Percentiles rank a stretch among this genome's conserved stretches.
These are phyloP conservation scores for Stratiolaelaps scimitus DNA, from an alignment of 1,140 invertebrate genomes.

Conservation along the genomic window DNA sequence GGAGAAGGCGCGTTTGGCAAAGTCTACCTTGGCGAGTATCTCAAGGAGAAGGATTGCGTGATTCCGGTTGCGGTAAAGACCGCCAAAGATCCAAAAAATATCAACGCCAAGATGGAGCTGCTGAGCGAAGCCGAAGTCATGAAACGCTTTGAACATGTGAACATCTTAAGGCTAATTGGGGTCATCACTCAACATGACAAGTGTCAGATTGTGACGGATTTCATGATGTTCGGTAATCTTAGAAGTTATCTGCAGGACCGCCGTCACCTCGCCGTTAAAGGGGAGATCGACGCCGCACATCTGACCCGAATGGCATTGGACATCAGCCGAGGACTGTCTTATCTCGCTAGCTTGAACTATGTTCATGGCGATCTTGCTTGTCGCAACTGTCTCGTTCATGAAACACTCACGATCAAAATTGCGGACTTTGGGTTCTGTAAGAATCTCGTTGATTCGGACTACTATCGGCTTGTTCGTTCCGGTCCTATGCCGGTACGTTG, in stretches of 20 bases:
- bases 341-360: constrained; percentile 62
- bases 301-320: constrained; percentile 73
- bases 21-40: constrained; percentile 67
- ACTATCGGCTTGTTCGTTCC: constrained; percentile 69
- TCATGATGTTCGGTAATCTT: constrained; percentile 78
- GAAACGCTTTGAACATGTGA: constrained; percentile 78
- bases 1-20: constrained; percentile 80
- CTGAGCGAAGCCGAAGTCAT: constrained; percentile 82
- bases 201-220: constrained; percentile 80
- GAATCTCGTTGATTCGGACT: constrained; percentile 71
- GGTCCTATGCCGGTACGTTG: constrained; percentile 67
- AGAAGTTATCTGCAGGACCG: constrained; percentile 73
- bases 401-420: constrained; percentile 65
- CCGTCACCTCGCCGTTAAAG: constrained; percentile 60
- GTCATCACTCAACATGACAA: constrained; percentile 72
- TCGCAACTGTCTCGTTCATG: constrained; percentile 75
- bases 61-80: constrained; percentile 76
- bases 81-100: constrained; percentile 61
- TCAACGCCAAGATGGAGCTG: constrained; percentile 80
- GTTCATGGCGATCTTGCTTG: constrained; percentile 73
- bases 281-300: constrained; percentile 48
- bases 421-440: constrained; percentile 87
- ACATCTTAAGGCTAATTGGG: constrained; percentile 70
- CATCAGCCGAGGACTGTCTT: constrained; percentile 68
- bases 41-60: constrained; percentile 57